phyloP scores from a whole-genome alignment of 2,113 vertebrate species.

The Sialia sialis region DNA sequence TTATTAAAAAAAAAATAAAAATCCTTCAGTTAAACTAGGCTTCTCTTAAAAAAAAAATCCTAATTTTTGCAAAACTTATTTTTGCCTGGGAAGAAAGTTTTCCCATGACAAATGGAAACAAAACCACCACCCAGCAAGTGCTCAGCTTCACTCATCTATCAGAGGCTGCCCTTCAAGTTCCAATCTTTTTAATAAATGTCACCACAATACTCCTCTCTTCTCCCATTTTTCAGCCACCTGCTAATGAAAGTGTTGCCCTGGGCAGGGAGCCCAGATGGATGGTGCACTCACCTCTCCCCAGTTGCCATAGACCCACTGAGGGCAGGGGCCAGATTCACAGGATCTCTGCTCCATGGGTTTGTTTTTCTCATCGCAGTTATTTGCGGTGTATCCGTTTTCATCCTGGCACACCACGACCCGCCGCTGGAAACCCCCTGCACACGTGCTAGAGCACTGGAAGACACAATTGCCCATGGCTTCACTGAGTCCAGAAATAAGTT shows the following conservation, averaged over 20 bases:
- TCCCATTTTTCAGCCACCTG: neutral
- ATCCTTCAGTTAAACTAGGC: neutral
- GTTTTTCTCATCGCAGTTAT: conserved; percentile 85
- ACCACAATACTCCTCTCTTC: neutral
- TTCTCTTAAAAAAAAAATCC: neutral
- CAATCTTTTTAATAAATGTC: neutral
- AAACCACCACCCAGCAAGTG: neutral
- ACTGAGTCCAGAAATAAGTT: neutral
- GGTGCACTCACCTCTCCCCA: conserved; percentile 83
- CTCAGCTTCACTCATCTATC: neutral
- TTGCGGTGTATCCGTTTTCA: conserved; percentile 89
- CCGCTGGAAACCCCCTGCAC: conserved; percentile 95
- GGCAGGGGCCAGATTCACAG: conserved; percentile 93
- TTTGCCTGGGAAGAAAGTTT: neutral
- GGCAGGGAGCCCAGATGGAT: neutral
- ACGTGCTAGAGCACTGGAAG: conserved; percentile 95
- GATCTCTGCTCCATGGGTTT: conserved; percentile 89
- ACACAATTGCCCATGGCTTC: neutral
- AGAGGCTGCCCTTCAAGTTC: neutral
- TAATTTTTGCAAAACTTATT: neutral
- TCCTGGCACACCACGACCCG: conserved; percentile 97
- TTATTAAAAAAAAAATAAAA: neutral
- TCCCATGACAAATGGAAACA: neutral
- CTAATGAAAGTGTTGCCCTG: neutral
- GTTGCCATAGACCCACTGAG: conserved; percentile 92